Evolutionary conservation across 2,888 invertebrate species (phyloP).

Genomic region (Glaucopsyche alexis): DNA sequence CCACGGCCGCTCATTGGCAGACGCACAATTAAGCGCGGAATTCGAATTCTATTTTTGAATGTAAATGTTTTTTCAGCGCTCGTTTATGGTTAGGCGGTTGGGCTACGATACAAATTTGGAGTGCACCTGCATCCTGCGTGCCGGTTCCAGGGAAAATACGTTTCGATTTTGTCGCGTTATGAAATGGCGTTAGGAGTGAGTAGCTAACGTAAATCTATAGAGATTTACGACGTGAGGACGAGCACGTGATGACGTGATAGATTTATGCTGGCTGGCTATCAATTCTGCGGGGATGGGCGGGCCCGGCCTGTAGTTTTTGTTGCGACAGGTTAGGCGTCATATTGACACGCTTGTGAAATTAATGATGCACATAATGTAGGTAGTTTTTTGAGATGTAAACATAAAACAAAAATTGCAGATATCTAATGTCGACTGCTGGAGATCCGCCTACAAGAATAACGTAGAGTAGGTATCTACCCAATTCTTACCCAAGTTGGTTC

Average conservation of each 20-base stretch:
- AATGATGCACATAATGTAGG: background rate
- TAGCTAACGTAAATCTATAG: constrained; percentile 62
- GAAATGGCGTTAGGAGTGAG: constrained; percentile 52
- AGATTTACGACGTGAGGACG: constrained; percentile 21
- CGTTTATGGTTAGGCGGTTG: constrained; percentile 56
- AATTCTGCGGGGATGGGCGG: constrained; percentile 64
- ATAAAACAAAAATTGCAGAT: constrained; percentile 8
- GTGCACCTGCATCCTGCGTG: constrained; percentile 57
- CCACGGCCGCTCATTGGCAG: constrained; percentile 68
- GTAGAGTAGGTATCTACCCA: no score
- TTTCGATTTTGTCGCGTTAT: constrained; percentile 54
- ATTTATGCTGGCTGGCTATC: constrained; percentile 64
- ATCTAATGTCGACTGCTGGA: background rate
- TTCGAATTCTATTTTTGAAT: constrained; percentile 77
- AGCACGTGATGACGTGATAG: constrained; percentile 40
- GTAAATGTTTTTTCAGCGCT: constrained; percentile 75
- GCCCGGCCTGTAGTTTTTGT: constrained; percentile 33
- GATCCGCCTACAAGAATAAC: background rate
- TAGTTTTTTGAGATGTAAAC: background rate
- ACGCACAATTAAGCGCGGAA: constrained; percentile 77
- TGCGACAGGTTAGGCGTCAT: constrained; percentile 37
- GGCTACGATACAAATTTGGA: constrained; percentile 52
- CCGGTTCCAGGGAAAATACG: constrained; percentile 39
- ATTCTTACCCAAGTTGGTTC: no score
- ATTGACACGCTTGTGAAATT: constrained; percentile 32